These are phyloP conservation scores for Gila orcuttii DNA, from an alignment of 2,113 vertebrate species.

Conservation along the genomic window DNA sequence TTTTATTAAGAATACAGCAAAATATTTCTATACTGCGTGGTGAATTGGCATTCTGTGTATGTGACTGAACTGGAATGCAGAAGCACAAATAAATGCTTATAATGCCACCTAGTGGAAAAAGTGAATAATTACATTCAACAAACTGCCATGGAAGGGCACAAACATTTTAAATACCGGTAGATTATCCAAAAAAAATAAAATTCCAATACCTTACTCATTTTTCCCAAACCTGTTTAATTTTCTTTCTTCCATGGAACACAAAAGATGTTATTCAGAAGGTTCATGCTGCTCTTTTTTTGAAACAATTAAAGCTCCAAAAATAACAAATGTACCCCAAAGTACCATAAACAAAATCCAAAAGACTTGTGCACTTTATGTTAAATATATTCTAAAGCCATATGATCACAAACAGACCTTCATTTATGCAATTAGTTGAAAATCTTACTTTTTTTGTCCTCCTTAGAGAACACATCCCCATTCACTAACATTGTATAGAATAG, in stretches of 20 bases:
- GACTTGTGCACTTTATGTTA: not conserved
- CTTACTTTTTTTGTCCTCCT: not conserved
- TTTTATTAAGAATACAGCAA: not conserved
- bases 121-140: not conserved
- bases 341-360: not conserved
- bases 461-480: not conserved
- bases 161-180: not conserved
- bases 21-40: not conserved
- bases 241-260: not conserved
- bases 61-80: not conserved
- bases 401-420: not conserved
- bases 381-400: not conserved
- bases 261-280: not conserved
- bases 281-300: not conserved
- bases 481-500: not conserved
- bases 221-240: not conserved
- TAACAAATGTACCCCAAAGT: not conserved
- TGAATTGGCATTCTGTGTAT: not conserved
- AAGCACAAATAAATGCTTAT: not conserved
- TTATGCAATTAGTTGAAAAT: no score
- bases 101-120: conserved; percentile 64
- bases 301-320: not conserved
- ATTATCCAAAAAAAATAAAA: not conserved
- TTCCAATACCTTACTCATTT: not conserved
- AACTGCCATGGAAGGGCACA: not conserved